These are phyloP conservation scores for Ophiothrix spiculata DNA, from an alignment of 35 echinoderm and acorn worm genomes.

Conservation along the genomic window DNA sequence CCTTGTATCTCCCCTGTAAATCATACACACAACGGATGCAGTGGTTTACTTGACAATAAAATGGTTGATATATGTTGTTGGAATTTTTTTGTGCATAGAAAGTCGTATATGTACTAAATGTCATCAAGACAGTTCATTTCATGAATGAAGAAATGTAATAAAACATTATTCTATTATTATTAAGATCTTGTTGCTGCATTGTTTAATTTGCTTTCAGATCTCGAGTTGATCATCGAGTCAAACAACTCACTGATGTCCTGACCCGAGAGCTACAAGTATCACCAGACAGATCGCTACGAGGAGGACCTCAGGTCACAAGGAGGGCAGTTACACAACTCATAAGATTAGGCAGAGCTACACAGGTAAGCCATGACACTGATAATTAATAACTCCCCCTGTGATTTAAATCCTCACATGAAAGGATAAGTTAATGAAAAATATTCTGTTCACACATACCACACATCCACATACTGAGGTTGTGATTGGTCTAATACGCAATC, in stretches of 20 bases:
- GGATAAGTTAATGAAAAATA: too few species aligned
- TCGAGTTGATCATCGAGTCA: constrained; percentile 67
- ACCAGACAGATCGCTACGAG: constrained; percentile 86
- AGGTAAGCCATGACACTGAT: constrained; percentile 59
- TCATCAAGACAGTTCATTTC: not conserved
- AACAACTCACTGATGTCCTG: constrained; percentile 85
- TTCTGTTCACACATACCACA: too few species aligned
- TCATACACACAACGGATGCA: too few species aligned
- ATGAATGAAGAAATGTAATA: not conserved
- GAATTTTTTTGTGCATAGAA: too few species aligned
- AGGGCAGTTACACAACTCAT: constrained; percentile 91
- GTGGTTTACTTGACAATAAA: too few species aligned
- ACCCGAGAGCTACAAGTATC: constrained; percentile 85
- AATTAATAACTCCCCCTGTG: too few species aligned
- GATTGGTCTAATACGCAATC: too few species aligned
- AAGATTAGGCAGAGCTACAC: constrained; percentile 80
- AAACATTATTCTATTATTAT: not conserved
- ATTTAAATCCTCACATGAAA: too few species aligned
- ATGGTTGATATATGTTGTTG: too few species aligned
- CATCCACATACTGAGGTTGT: too few species aligned
- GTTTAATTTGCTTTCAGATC: constrained; percentile 27
- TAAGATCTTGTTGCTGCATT: not conserved
- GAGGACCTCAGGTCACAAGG: constrained; percentile 89
- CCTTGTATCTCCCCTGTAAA: too few species aligned
- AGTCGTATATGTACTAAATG: not conserved